Base-by-base conservation (phyloP, 2,113 vertebrate species). In the Triplophysa dalaica region DNA sequence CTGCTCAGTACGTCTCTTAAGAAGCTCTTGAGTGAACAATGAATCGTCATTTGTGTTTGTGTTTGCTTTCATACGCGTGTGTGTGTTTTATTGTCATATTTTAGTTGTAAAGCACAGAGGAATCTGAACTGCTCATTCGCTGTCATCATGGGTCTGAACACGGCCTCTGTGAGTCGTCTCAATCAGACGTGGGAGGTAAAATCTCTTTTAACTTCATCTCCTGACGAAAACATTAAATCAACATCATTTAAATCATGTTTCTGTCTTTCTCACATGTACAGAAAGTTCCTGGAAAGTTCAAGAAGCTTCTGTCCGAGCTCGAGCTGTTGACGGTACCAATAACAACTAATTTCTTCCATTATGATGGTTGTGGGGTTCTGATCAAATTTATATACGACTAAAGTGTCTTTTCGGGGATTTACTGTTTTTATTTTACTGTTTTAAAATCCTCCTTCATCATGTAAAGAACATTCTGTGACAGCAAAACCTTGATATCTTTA, bases 111-210 rank as follows among this genome's bases (percentile, higher is more conserved):
- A 94, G 95, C 96, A 84, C 96, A 98, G 86, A 93, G 95, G 90
- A 99, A 99, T 89, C 88, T 99, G 86, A 98, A 98, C 90, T 98
- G 97, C 43, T 98, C 98, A 78, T 99, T 99, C 70, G 97, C 98
- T 83, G 98, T 99, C 84, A 97, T 99, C 89, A 99, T 99, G 98
- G 98, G 98, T 78, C 95, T 99, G 61, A 99, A 99, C 92, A 98
- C 96, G 6, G 95, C 97, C 21, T 95, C 98, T 5, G 95, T 99
- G 82, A 96, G 98, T 80, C 93, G 97, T 2, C 94, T 99, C 67
- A 96, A 96, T 45, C 95, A 97, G 84, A 99, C 98, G 19, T 99
- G 98, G 98, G 98, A 99, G 95, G 98, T 99, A 89, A 93, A 92
- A 50, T 13, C 41, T 26, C 1, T 22, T 43, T 52, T 52, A 5